Conservation (phyloP, 2,888 invertebrate genomes). For the Galerucella pusilla region DNA sequence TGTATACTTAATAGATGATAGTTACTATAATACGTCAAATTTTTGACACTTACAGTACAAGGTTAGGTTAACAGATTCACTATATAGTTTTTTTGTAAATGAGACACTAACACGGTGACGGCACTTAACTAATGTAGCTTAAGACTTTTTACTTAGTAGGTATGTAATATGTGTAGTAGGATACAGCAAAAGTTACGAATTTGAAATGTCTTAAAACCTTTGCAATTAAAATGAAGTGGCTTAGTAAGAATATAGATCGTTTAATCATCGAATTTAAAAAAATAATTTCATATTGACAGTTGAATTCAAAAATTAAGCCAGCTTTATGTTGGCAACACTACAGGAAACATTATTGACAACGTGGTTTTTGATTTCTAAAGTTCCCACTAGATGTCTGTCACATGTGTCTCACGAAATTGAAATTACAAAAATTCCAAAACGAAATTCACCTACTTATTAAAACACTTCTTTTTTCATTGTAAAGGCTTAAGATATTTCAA, state of each 20-base stretch:
- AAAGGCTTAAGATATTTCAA: background rate
- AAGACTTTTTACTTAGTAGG: slow-evolving; percentile 61
- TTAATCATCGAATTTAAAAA: no score
- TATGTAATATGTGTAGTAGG: slow-evolving; percentile 52
- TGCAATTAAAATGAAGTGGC: background rate
- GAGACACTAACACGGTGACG: slow-evolving; percentile 64
- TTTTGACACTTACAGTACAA: slow-evolving; percentile 63
- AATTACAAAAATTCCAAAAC: no score
- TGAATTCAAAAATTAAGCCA: no score
- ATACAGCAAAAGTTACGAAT: background rate
- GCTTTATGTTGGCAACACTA: no score
- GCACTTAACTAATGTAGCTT: slow-evolving; percentile 65
- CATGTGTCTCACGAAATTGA: no score
- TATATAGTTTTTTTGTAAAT: slow-evolving; percentile 63
- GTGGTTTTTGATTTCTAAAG: no score
- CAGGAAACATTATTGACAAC: no score
- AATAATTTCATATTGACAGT: no score
- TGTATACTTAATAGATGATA: slow-evolving; percentile 61
- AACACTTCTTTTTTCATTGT: background rate
- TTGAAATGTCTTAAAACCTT: background rate
- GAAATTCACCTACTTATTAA: background rate
- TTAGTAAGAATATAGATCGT: background rate
- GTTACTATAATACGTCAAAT: slow-evolving; percentile 56
- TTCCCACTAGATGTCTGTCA: no score
- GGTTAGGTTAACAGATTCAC: slow-evolving; percentile 60